Conservation (phyloP, 2,113 vertebrate genomes). For the Pantherophis guttatus region DNA sequence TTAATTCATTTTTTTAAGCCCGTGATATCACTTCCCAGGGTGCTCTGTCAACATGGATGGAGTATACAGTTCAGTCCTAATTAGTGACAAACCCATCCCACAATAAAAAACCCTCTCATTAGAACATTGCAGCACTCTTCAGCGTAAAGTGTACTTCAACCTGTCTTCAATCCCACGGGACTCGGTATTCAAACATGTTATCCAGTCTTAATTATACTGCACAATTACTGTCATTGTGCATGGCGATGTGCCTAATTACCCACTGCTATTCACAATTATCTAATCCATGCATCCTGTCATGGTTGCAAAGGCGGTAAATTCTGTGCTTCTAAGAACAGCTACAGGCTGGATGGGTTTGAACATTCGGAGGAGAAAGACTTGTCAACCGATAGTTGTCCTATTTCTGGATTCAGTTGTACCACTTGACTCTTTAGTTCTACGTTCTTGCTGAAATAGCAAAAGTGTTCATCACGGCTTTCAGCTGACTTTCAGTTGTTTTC, state of each 20-base stretch:
- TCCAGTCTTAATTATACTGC: slow-evolving; percentile 18
- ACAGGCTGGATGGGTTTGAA: neutral
- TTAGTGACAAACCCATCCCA: slow-evolving; percentile 7
- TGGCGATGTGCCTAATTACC: slow-evolving; percentile 22
- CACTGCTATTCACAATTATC: slow-evolving; percentile 20
- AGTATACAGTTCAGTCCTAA: neutral
- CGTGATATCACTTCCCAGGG: neutral
- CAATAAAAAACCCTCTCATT: neutral
- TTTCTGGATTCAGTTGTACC: neutral
- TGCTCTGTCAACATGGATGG: accelerated
- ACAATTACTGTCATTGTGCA: slow-evolving; percentile 22
- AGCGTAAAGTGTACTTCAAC: slow-evolving; percentile 2
- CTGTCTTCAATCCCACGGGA: slow-evolving; percentile 13
- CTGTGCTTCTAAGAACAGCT: neutral
- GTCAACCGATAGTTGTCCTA: neutral
- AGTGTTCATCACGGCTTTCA: neutral
- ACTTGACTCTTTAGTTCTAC: neutral
- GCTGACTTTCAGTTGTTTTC: neutral
- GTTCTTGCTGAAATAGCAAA: neutral
- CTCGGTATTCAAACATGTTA: slow-evolving; percentile 31
- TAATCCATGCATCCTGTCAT: slow-evolving; percentile 20
- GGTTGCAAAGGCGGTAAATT: slow-evolving; percentile 1
- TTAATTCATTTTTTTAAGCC: neutral
- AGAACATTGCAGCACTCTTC: slow-evolving; percentile 5
- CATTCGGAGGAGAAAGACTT: neutral